Evolutionary conservation across 2,113 vertebrate species (phyloP), one percentile per base, ranked within the genome.

Genomic region (Cheilinus undulatus): DNA sequence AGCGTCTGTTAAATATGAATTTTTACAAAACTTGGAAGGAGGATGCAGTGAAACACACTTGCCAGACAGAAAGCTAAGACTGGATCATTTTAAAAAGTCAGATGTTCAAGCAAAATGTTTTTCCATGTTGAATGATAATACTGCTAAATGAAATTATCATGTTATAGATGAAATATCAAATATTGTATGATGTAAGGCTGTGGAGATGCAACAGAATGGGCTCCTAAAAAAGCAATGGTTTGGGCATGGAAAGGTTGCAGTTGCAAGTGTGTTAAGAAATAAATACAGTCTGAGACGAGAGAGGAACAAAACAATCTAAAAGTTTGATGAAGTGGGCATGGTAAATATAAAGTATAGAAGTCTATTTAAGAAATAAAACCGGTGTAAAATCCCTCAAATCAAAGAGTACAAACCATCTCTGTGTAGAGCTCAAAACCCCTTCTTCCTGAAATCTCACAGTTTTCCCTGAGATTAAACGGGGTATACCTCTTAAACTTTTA

Each of bases 1-100:
- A 20, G 73, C 43, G 17, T 73, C 42, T 64, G 54, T 40, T 36
- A 32, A 53, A 46, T 8, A 14, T 4, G 19, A 53, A 50, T 32
- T 50, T 65, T 32, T 40, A 28, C 58, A 19, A 30, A 38, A 36
- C 17, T 19, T 64, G 51, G 52, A 22, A 10, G 14, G 14, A 36
- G 14, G 53, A 42, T 46, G 27, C 48, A 12, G 52, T 45, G 17
- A 7, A 1, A 42, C 15, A 19, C 17, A 14, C 17, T 27, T 12
- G 28, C 49, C 69, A 38, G 36, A 49, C 36, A 23, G 32, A 71
- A 61, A 1, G 7, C 6, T 68, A 15, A 24, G 7, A n/a, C 1
- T 51, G 46, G 26, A 34, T 7, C 5, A 7, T 58, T 24, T 19
- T 36, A 4, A 5, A 10, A 45, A n/a, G 3, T 22, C 48, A 9